Conservation (phyloP, 2,113 vertebrate genomes). For the Lophochroa leadbeateri region DNA sequence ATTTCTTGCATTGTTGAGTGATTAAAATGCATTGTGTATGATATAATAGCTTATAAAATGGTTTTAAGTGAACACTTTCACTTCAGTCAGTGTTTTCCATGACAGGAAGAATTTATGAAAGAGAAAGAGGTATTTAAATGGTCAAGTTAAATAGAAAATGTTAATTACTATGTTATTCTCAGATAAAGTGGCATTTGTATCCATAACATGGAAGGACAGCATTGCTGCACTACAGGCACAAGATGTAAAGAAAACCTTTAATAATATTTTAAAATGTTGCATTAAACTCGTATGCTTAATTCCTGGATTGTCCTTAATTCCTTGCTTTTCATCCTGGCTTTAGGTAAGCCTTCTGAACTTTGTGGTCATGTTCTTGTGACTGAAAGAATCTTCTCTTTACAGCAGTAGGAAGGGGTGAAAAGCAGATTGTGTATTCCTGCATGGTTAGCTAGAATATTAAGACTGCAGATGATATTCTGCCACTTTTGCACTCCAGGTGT, state of each 20-base stretch:
- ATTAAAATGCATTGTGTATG: conserved; percentile 31
- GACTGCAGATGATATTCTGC: background rate
- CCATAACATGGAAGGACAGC: background rate
- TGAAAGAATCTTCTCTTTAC: background rate
- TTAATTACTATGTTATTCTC: conserved; percentile 29
- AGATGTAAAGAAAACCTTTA: background rate
- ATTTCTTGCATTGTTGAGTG: conserved; percentile 48
- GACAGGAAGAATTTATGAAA: conserved; percentile 23
- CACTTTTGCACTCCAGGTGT: background rate
- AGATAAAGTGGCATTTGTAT: conserved; percentile 17
- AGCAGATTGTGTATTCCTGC: background rate
- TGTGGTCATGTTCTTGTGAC: background rate
- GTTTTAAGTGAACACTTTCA: conserved; percentile 5
- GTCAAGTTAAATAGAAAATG: background rate
- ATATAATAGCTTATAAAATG: conserved; percentile 31
- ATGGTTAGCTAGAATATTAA: background rate
- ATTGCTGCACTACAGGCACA: background rate
- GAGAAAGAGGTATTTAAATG: conserved; percentile 9
- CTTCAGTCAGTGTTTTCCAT: conserved; percentile 56
- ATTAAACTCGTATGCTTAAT: background rate
- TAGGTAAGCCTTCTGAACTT: background rate
- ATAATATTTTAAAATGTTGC: background rate
- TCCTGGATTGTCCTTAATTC: background rate
- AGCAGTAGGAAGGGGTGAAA: background rate
- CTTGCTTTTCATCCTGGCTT: conserved; percentile 5